A percentile compares a stretch with the other conserved stretches of the same genome.
Evolutionary conservation across 37 sponge, comb jelly and placozoan genomes (phyloP).

Genomic region (Hormiphora californensis): DNA sequence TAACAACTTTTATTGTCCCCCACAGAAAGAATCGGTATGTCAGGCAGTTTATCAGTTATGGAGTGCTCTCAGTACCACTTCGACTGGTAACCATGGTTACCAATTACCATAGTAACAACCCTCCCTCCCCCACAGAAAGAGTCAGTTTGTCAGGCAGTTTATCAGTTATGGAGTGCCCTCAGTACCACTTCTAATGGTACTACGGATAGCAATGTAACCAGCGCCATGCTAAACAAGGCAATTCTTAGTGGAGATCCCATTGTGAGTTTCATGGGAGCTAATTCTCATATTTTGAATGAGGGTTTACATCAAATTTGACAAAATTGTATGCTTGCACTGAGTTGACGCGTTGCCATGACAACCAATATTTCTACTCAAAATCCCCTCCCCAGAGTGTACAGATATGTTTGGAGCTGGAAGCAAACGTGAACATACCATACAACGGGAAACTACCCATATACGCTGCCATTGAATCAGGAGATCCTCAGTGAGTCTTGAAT

Average conservation of each 20-base stretch:
- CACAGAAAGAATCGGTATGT: background rate
- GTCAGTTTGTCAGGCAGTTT: background rate
- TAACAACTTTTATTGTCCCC: background rate
- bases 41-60: background rate
- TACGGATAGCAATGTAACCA: background rate
- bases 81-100: too few species aligned
- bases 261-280: background rate
- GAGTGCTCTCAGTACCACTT: background rate
- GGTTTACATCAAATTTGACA: background rate
- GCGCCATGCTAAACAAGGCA: background rate
- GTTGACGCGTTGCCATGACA: background rate
- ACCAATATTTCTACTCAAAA: background rate
- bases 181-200: background rate
- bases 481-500: conserved; percentile 4
- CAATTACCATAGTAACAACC: too few species aligned
- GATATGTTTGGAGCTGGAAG: conserved; percentile 3
- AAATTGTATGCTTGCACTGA: background rate
- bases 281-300: background rate
- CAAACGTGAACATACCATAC: background rate
- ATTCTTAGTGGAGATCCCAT: background rate
- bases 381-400: background rate
- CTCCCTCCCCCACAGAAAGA: background rate
- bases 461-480: background rate
- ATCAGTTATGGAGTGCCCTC: background rate
- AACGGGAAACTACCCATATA: background rate